phyloP scores from a whole-genome alignment of 2,797 vertebrate genomes.

The Thaleichthys pacificus region DNA sequence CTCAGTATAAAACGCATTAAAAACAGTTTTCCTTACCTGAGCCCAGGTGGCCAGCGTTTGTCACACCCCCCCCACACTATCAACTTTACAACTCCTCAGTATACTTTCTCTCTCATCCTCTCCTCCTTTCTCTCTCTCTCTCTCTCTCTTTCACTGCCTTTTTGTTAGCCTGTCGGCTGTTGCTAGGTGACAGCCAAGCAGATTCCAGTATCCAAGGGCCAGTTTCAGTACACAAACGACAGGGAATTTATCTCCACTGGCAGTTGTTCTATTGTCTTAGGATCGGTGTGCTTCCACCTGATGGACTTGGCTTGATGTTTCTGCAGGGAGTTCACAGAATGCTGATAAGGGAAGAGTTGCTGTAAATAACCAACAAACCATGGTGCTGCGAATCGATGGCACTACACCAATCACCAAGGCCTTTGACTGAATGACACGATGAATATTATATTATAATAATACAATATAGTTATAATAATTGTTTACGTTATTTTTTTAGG shows the following conservation, averaged over 20 bases:
- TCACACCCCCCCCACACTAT: constrained; percentile 10
- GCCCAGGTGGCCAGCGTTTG: constrained; percentile 15
- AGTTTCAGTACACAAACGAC: constrained; percentile 34
- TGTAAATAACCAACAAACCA: too few species aligned
- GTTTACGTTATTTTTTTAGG: too few species aligned
- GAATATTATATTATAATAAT: too few species aligned
- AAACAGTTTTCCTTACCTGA: constrained; percentile 52
- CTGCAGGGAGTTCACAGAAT: constrained; percentile 9
- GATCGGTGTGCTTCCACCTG: too few species aligned
- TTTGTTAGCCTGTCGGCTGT: constrained; percentile 54
- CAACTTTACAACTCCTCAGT: constrained; percentile 28
- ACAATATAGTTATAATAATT: too few species aligned
- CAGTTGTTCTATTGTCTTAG: neutral
- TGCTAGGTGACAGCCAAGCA: constrained; percentile 68
- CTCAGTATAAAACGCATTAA: too few species aligned
- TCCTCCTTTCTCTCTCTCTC: constrained; percentile 7
- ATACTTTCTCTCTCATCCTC: neutral
- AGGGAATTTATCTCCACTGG: constrained; percentile 8
- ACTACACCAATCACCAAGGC: too few species aligned
- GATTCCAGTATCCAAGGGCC: constrained; percentile 51
- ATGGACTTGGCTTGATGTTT: neutral
- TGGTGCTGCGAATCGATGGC: too few species aligned
- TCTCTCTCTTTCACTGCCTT: constrained; percentile 2
- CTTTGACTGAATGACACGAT: too few species aligned
- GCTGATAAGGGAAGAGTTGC: constrained; percentile 2